phyloP scores from a whole-genome alignment of 2,113 vertebrate genomes.

The Spea multiplicata region DNA sequence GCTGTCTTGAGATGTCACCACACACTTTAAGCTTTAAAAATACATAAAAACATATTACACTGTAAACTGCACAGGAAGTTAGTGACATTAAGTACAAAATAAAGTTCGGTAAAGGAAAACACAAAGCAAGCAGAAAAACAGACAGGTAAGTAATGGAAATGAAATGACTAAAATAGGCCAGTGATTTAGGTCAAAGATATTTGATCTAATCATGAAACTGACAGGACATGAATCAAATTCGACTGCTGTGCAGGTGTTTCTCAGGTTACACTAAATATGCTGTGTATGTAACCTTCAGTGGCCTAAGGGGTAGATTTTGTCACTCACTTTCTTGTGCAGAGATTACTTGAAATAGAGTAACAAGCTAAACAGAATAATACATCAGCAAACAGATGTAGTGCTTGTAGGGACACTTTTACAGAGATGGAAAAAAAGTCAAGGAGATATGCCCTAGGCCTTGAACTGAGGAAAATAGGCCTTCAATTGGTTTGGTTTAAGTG shows the following conservation, averaged over 20 bases:
- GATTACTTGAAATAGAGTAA: slow-evolving; percentile 32
- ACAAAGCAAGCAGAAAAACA: slow-evolving; percentile 49
- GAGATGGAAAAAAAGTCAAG: slow-evolving; percentile 30
- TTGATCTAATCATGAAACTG: slow-evolving; percentile 26
- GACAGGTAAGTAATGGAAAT: not conserved
- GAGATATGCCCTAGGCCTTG: slow-evolving; percentile 31
- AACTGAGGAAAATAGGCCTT: slow-evolving; percentile 3
- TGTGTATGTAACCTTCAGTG: not conserved
- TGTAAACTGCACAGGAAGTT: not conserved
- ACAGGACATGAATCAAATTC: not conserved
- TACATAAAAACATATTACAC: not conserved
- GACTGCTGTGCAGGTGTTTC: slow-evolving; percentile 10
- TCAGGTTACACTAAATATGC: slow-evolving; percentile 3
- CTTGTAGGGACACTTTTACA: slow-evolving; percentile 34
- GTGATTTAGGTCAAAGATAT: slow-evolving; percentile 6
- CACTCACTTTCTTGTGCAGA: slow-evolving; percentile 12
- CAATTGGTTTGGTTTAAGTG: slow-evolving; percentile 4
- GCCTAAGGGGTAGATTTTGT: not conserved
- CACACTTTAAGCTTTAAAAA: not conserved
- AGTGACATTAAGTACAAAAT: not conserved
- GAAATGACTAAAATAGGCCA: not conserved
- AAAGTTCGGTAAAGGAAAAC: slow-evolving; percentile 63
- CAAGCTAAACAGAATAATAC: not conserved
- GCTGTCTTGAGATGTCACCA: not conserved
- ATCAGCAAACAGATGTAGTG: slow-evolving; percentile 12